Evolutionary conservation across 2,888 invertebrate species (phyloP).

Genomic region (Conistra vaccinii): DNA sequence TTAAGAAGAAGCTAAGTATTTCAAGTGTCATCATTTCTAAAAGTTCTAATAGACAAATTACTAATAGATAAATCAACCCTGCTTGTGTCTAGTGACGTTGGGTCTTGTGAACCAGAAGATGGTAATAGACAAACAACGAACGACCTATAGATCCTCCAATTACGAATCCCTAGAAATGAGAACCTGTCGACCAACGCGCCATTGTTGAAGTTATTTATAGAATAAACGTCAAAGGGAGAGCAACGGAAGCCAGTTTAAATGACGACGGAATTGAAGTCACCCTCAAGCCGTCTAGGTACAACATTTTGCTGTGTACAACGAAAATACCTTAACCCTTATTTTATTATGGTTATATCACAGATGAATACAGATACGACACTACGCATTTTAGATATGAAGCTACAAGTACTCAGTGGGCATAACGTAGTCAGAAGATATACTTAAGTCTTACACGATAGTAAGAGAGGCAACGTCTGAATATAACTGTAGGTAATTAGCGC

Average conservation of each 20-base stretch:
- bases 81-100: not conserved
- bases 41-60: not conserved
- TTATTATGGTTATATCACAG: not conserved
- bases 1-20: not conserved
- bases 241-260: constrained; percentile 28
- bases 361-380: too few relatives aligned
- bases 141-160: constrained; percentile 12
- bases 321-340: constrained; percentile 8
- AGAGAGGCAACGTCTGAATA: too few relatives aligned
- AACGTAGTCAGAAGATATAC: too few relatives aligned
- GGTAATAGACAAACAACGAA: constrained; percentile 11
- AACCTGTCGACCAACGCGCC: constrained; percentile 23
- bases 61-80: not conserved
- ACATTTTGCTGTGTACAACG: not conserved
- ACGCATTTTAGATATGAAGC: too few relatives aligned
- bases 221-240: constrained; percentile 39
- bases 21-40: not conserved
- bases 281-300: constrained; percentile 6
- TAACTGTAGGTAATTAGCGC: too few relatives aligned
- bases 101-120: constrained; percentile 1
- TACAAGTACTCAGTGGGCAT: too few relatives aligned
- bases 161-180: constrained; percentile 27
- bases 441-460: too few relatives aligned
- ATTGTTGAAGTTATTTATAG: constrained; percentile 47
- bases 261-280: constrained; percentile 26